These are phyloP conservation scores for Xyliphius kryptos DNA, from an alignment of 2,113 vertebrate genomes.

Conservation along the genomic window DNA sequence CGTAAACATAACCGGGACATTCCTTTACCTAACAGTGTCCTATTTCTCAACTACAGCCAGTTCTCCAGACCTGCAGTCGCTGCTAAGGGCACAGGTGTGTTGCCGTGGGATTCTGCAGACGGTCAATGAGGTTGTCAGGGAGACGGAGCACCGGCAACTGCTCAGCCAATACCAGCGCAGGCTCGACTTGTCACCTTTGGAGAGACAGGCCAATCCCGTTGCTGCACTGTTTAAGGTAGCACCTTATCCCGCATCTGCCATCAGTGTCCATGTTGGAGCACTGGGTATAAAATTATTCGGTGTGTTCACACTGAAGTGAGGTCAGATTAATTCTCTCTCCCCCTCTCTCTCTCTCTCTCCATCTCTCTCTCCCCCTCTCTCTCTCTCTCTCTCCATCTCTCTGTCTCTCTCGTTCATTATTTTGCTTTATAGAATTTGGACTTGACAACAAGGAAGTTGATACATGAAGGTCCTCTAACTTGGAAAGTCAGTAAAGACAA, in stretches of 20 bases:
- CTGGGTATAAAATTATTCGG: too few relatives aligned
- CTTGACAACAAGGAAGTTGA: conserved; percentile 81
- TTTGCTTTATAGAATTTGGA: conserved; percentile 72
- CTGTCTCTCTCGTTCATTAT: neutral
- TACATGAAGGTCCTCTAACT: conserved; percentile 82
- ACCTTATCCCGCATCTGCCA: neutral
- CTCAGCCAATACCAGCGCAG: conserved; percentile 82
- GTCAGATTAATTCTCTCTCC: too few relatives aligned
- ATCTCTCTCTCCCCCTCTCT: neutral
- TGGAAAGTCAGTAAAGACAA: conserved; percentile 92
- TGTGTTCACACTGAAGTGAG: too few relatives aligned
- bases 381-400: neutral
- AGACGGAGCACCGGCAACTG: conserved; percentile 75
- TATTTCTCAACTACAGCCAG: conserved; percentile 55
- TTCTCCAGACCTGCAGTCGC: conserved; percentile 68
- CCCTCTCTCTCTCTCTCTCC: neutral
- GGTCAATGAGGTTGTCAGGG: conserved; percentile 80
- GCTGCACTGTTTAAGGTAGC: conserved; percentile 80
- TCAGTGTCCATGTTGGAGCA: too few relatives aligned
- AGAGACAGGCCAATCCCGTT: conserved; percentile 68
- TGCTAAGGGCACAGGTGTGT: conserved; percentile 73
- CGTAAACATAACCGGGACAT: too few relatives aligned
- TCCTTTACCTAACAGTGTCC: too few relatives aligned
- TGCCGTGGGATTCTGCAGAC: conserved; percentile 79
- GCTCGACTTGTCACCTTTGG: conserved; percentile 72